Evolutionary conservation across 2,113 vertebrate genomes (phyloP).

Genomic region (Oceanodroma tethys): DNA sequence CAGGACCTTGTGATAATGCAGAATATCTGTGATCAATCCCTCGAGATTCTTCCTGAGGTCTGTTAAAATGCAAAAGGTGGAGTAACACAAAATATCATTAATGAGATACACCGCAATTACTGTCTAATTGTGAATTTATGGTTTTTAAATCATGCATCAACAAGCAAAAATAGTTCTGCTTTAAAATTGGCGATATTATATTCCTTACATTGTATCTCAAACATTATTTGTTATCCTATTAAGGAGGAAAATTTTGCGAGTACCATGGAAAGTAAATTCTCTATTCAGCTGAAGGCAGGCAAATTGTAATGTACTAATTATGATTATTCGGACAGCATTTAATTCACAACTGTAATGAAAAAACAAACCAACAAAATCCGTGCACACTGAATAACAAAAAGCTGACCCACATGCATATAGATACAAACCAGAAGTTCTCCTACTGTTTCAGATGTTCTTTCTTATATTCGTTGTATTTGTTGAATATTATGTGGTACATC

Average conservation of each 20-base stretch:
- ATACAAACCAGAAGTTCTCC: neutral
- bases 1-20: neutral
- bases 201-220: neutral
- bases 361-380: neutral
- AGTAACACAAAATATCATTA: neutral
- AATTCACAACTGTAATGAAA: neutral
- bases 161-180: neutral
- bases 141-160: neutral
- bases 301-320: neutral
- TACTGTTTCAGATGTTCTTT: neutral
- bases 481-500: neutral
- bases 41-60: neutral
- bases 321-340: neutral
- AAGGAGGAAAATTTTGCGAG: neutral
- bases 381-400: neutral
- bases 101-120: neutral
- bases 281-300: neutral
- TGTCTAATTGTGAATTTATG: neutral
- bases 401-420: neutral
- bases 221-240: neutral
- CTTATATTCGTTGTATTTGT: accelerated
- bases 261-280: neutral
- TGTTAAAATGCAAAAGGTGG: neutral
- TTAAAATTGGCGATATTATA: neutral
- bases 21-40: neutral